Evolutionary conservation across 2,888 invertebrate genomes (phyloP), one percentile per base, ranked within the genome.

Genomic region (Phyto melanocephala): DNA sequence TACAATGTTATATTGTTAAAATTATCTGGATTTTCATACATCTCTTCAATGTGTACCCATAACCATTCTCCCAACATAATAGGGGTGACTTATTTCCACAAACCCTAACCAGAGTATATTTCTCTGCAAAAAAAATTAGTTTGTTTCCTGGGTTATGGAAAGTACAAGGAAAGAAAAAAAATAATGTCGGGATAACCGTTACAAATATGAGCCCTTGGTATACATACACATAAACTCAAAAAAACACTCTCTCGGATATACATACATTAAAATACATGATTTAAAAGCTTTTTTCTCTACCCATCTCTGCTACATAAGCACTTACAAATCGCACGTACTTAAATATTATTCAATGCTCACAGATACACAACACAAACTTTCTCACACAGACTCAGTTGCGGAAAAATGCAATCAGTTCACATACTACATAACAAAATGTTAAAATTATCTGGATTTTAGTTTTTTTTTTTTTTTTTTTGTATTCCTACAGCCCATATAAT

Each of bases 141-240:
- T 58, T 58, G 76, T 50, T 76, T 11, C 8, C 58, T 76, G 37
- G 58, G 76, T 76, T 76, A 60, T 56, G 8, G 8, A 7, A 56
- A 45, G 35, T 45, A 35, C 10, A 37, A 56, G 45, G 20, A 56
- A 28, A 35, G 45, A 20, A 72, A 56, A 56, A 28, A 56, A 28
- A 35, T 37, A 20, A 72, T 37, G 5, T 45, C 37, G 37, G 62
- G 40, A 78, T 80, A 80, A 84, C 84, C 68, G 84, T 84, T 83
- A 83, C 76, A 52, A 76, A 87, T 87, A 86, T 86, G 78, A 87
- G 88, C 88, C 84, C 78, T 84, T 84, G 80, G 70, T 84, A 84
- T 84, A 84, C 71, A 82, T 71, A 80, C 65, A 72, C 15, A 68
- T 45, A 45, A n/a, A 35, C 60, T 50, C 42, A 63, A 62, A 63